These are phyloP conservation scores for Trichechus manatus DNA, from an alignment of 2,113 vertebrate species.

Conservation along the genomic window DNA sequence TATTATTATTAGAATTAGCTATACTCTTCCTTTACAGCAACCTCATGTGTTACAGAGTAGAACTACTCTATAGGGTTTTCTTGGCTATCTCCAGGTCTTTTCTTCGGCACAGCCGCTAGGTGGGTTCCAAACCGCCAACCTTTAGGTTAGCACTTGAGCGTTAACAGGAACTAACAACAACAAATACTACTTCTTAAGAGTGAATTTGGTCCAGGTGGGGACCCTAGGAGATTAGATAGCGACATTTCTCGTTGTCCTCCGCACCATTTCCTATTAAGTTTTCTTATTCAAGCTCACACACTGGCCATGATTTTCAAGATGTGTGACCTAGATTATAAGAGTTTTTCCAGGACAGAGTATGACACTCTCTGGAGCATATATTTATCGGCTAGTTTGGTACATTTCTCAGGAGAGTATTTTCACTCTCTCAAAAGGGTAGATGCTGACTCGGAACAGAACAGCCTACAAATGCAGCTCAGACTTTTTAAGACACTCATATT, in stretches of 20 bases:
- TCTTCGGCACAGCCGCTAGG: too few relatives aligned
- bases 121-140: too few relatives aligned
- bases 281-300: neutral
- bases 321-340: neutral
- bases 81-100: neutral
- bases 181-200: neutral
- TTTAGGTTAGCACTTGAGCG: too few relatives aligned
- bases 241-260: neutral
- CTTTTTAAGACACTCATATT: neutral
- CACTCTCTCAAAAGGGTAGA: neutral
- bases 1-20: neutral
- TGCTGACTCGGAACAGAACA: neutral
- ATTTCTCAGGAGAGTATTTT: neutral
- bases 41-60: neutral
- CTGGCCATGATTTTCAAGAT: neutral
- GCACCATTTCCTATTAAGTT: neutral
- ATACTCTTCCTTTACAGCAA: neutral
- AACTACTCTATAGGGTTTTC: neutral
- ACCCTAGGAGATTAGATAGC: neutral
- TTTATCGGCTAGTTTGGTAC: conserved; percentile 7
- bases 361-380: neutral
- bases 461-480: neutral
- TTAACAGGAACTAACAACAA: too few relatives aligned
- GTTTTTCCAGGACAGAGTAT: conserved; percentile 33
- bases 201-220: neutral